Base-by-base conservation (phyloP, 2,888 invertebrate species). In the Diarsia dahlii region DNA sequence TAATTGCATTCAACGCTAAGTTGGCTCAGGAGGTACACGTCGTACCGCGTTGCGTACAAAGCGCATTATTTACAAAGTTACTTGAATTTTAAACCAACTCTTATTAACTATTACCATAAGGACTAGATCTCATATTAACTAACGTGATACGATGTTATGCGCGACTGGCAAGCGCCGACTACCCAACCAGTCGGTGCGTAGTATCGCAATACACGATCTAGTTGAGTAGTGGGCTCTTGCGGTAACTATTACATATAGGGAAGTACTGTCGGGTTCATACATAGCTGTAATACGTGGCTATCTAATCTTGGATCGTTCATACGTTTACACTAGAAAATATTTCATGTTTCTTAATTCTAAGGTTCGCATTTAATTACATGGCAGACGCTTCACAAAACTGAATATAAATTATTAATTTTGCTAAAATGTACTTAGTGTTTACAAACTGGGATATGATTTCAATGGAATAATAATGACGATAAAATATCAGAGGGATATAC, bases 41-140 rank as follows among this genome's bases (percentile, higher is more conserved):
- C 60, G 70, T 34, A 80, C 74, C 50, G 64, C 71, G 66, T 56
- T 52, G 77, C 78, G 67, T 71, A 70, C 52, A 65, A 69, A 74
- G 70, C 73, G 70, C 63, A 63, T 78, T 77, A 74, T 71, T 82
- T 70, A 66, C 64, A 65, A 76, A 72, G 39, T 74, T 71, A 73
- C 52, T 72, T 68, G 56, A 74, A 76, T 69, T 76, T 68, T 80
- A 75, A 75, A 74, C 79, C 64, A 74, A 78, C 73, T 63, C 82
- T 74, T 76, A 82, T 66, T 54, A 50, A 23, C 64, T 80, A 87
- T 81, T 72, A 87, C 39, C 56, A 76, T 84, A 82, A 84, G 79
- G 87, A 87, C 87, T 87, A 87, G 87, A 87, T 86, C 80, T 86
- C 76, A 66, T 84, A 79, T 63, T 54, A 84, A 39, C 72, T 87